Base-by-base conservation (phyloP, 37 sponge, comb jelly and placozoan species). In the Amphimedon queenslandica region DNA sequence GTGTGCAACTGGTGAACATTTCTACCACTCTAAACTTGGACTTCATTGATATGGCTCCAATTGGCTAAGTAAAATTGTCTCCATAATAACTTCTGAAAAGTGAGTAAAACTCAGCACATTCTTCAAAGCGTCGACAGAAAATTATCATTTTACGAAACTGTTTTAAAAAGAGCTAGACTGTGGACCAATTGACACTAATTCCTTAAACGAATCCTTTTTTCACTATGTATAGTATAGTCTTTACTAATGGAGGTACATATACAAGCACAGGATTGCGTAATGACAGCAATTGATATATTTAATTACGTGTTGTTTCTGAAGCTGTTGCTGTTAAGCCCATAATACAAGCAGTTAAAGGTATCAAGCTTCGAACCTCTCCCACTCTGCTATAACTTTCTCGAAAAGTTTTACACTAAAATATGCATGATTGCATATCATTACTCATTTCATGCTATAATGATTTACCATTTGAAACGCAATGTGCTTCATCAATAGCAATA, bases 1-100 rank as follows among this genome's bases (percentile, higher is more conserved):
- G 47, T 40, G 79, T 78, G 30, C 79, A 68, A 39, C 60, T 55
- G n/a, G 58, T 68, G 41, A 42, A 78, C 79, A 78, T 78, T 37
- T 69, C 70, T 30, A 78, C 79, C 23, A 78, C 23, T 2, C 79
- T 36, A 69, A 57, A 78, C 69, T 69, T 31, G 5, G 69, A 38
- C 20, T 18, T 10, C 37, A 76, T 5, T 40, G 33, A 57, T 10
- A 69, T 68, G 29, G 78, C 78, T 24, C 53, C 70, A 70, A 29
- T 23, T 33, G 79, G 79, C 11, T 78, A 38, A 21, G 29, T 40
- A 42, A 77, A 66, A 29, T 77, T 42, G 25, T 11, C 58, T 36
- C 79, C 70, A 11, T 74, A 38, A 29, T 21, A 23, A 8, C 16
- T 10, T 18, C 27, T 23, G 64, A 81, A 81, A 25, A 66, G 41